phyloP scores from a whole-genome alignment of 2,888 invertebrate genomes.

The Ariolimax columbianus region DNA sequence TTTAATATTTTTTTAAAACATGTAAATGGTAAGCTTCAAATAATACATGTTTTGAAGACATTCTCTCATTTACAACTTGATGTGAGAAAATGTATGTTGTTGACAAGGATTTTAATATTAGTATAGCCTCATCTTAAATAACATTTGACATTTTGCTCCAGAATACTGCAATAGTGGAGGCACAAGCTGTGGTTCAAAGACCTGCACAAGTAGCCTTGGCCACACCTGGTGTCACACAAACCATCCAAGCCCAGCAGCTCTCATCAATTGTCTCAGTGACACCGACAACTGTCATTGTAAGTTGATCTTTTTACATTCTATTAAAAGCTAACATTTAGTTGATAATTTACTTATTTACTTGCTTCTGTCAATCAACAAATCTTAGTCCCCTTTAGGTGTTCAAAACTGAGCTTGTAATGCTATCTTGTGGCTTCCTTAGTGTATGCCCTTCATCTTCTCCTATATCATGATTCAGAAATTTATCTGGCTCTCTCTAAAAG shows the following conservation, averaged over 20 bases:
- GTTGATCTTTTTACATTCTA: conserved; percentile 33
- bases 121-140: background rate
- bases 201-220: conserved; percentile 53
- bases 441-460: no score
- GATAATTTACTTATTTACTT: no score
- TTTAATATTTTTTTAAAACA: no score
- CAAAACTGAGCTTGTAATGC: no score
- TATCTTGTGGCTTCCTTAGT: no score
- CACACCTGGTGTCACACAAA: conserved; percentile 57
- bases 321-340: background rate
- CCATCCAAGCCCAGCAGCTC: conserved; percentile 59
- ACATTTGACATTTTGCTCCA: conserved; percentile 3
- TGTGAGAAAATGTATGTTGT: background rate
- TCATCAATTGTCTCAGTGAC: conserved; percentile 65
- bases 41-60: no score
- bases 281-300: conserved; percentile 64
- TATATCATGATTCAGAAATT: no score
- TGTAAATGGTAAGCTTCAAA: no score
- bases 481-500: no score
- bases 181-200: conserved; percentile 53
- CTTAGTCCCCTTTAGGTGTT: no score
- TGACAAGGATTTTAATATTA: background rate
- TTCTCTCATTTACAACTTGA: no score
- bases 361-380: no score
- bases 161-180: conserved; percentile 54